phyloP scores from a whole-genome alignment of 2,797 vertebrate genomes.

The Macropus fuliginosus region DNA sequence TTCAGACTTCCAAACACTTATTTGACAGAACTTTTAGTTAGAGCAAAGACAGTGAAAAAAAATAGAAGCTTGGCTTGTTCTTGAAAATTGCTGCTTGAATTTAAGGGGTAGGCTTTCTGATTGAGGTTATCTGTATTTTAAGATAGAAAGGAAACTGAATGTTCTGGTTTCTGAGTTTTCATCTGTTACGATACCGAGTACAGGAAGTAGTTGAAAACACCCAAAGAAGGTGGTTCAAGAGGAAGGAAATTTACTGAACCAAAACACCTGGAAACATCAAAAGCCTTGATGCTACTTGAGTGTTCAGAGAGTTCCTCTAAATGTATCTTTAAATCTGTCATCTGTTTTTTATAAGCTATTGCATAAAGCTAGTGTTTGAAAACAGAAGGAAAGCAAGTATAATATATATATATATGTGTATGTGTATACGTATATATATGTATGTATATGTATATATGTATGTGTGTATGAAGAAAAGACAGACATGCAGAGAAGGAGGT shows the following conservation, averaged over 20 bases:
- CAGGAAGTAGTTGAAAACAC: constrained; percentile 39
- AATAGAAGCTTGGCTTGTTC: not conserved
- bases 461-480: constrained; percentile 29
- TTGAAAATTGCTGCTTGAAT: constrained; percentile 49
- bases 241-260: constrained; percentile 49
- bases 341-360: constrained; percentile 48
- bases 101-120: not conserved
- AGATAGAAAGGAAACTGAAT: constrained; percentile 4
- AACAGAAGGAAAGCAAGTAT: constrained; percentile 44
- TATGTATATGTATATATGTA: too few relatives aligned
- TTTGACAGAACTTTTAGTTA: constrained; percentile 8
- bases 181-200: constrained; percentile 30
- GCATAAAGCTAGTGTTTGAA: constrained; percentile 41
- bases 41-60: constrained; percentile 10
- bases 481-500: constrained; percentile 23
- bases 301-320: constrained; percentile 52
- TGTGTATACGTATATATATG: not conserved
- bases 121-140: constrained; percentile 44
- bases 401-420: not conserved
- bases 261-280: constrained; percentile 53
- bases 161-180: not conserved
- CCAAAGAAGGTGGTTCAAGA: constrained; percentile 33
- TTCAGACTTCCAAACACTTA: not conserved
- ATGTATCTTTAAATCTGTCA: constrained; percentile 51
- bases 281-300: constrained; percentile 48